These are phyloP conservation scores for Oncopeltus fasciatus DNA, from an alignment of 1,140 invertebrate species.

Conservation along the genomic window DNA sequence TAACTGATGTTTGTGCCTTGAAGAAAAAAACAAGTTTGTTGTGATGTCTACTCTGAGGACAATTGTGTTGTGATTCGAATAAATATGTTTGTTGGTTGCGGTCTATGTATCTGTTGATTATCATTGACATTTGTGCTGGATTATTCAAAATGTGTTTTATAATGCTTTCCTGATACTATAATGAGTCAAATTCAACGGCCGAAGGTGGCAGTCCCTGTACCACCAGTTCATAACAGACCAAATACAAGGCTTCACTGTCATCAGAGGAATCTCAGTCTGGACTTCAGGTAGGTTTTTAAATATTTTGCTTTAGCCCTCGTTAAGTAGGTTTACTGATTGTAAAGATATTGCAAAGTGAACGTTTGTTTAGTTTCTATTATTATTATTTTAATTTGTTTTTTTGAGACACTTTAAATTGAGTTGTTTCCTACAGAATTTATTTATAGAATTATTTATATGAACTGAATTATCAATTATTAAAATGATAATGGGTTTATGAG, in stretches of 20 bases:
- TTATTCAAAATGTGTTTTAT: neutral
- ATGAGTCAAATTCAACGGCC: conserved; percentile 25
- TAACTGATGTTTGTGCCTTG: no score
- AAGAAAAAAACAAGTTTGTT: no score
- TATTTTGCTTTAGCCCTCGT: neutral
- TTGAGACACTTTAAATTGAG: neutral
- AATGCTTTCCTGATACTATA: conserved; percentile 18
- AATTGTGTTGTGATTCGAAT: no score
- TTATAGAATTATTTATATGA: no score
- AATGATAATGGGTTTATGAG: no score
- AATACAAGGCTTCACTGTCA: conserved; percentile 47
- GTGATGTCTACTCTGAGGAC: no score
- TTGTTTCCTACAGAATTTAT: no score
- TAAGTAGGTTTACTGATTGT: no score
- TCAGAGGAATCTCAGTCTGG: conserved; percentile 60
- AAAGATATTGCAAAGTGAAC: no score
- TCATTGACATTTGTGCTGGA: neutral
- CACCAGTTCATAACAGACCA: conserved; percentile 45
- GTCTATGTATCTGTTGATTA: neutral
- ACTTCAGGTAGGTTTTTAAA: conserved; percentile 43
- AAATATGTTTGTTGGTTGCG: neutral
- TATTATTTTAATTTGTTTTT: neutral
- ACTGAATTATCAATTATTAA: no score
- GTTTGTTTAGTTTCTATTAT: neutral
- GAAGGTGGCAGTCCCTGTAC: conserved; percentile 29